A percentile compares a stretch with the other conserved stretches of the same genome.
phyloP scores from a whole-genome alignment of 2,113 vertebrate genomes.

The Ailurus styani region DNA sequence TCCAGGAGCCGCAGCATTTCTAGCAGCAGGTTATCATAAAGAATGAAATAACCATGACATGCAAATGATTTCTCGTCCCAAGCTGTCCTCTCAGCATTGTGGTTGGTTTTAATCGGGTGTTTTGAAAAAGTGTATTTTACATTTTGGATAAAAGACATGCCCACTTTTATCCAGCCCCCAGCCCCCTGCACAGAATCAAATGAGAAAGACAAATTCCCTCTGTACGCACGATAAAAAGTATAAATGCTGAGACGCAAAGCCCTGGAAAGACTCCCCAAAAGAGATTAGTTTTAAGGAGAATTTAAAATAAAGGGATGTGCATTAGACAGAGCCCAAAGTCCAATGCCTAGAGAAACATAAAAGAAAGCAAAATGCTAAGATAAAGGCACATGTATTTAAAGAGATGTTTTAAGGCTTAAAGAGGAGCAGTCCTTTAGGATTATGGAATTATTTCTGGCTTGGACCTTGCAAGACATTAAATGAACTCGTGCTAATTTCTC shows the following conservation, averaged over 20 bases:
- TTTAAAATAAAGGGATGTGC: neutral
- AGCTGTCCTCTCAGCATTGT: neutral
- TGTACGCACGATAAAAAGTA: neutral
- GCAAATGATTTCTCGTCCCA: neutral
- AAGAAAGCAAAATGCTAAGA: neutral
- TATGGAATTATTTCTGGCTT: constrained; percentile 53
- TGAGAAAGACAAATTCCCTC: neutral
- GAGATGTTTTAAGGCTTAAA: neutral
- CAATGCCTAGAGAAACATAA: neutral
- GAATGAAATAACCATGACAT: neutral
- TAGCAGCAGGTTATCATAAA: neutral
- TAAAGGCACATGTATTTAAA: neutral
- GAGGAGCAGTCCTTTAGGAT: neutral
- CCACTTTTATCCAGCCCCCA: neutral
- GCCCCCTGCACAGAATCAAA: neutral
- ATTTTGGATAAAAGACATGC: neutral
- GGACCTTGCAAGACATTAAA: neutral
- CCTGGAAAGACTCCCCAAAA: neutral
- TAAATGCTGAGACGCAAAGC: neutral
- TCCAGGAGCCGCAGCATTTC: neutral
- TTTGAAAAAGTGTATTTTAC: neutral
- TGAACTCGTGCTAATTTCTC: constrained; percentile 20
- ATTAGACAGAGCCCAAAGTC: neutral
- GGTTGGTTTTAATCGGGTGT: neutral
- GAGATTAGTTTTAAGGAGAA: neutral